A percentile compares a stretch with the other conserved stretches of the same genome.
phyloP scores from a whole-genome alignment of 2,888 invertebrate genomes.

The Hypolimnas misippus region DNA sequence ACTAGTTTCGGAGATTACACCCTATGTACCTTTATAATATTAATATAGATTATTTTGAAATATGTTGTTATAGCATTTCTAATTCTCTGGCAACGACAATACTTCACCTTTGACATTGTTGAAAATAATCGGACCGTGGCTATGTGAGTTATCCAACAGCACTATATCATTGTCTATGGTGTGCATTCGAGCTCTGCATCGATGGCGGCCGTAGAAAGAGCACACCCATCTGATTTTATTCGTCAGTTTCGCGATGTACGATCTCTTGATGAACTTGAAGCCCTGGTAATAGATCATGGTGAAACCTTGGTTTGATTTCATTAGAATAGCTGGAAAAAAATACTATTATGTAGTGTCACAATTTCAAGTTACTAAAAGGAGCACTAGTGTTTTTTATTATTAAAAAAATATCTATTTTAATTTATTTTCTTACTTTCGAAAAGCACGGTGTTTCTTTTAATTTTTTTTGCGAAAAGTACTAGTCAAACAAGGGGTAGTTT shows the following conservation, averaged over 20 bases:
- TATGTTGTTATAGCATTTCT: background rate
- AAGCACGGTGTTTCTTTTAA: no score
- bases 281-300: slow-evolving; percentile 44
- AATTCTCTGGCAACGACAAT: slow-evolving; percentile 21
- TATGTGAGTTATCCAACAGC: slow-evolving; percentile 34
- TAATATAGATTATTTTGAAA: no score
- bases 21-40: no score
- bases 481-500: no score
- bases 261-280: slow-evolving; percentile 45
- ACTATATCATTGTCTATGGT: slow-evolving; percentile 42
- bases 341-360: no score
- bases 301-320: slow-evolving; percentile 38
- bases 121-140: slow-evolving; percentile 25
- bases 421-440: no score
- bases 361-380: no score
- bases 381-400: no score
- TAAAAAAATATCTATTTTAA: no score
- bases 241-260: slow-evolving; percentile 39
- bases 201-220: slow-evolving; percentile 40
- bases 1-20: no score
- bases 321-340: slow-evolving; percentile 33
- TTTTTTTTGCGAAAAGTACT: no score
- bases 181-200: slow-evolving; percentile 44
- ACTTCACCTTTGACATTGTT: slow-evolving; percentile 27
- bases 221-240: slow-evolving; percentile 49